Conservation (phyloP, 2,888 invertebrate genomes). For the Dascillus cervinus region DNA sequence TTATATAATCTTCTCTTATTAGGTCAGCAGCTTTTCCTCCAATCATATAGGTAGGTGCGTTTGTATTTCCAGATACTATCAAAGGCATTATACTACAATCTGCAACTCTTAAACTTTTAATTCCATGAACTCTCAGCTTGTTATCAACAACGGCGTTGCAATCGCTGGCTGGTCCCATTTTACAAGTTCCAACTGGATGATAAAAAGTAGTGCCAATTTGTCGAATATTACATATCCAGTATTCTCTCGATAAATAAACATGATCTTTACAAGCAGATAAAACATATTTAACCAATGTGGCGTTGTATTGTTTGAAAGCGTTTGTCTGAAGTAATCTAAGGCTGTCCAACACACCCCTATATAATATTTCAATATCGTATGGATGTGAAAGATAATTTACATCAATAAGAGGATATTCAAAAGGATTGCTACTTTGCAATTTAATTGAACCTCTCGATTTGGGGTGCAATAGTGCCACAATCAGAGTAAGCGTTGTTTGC, state of each 20-base stretch:
- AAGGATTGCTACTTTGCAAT: conserved; percentile 25
- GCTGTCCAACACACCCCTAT: conserved; percentile 46
- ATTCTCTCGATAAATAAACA: conserved; percentile 51
- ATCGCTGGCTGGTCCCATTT: conserved; percentile 58
- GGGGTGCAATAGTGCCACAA: conserved; percentile 23
- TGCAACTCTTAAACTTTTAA: conserved; percentile 51
- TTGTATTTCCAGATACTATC: conserved; percentile 57
- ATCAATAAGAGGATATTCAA: conserved; percentile 28
- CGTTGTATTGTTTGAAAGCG: conserved; percentile 52
- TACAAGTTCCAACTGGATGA: conserved; percentile 59
- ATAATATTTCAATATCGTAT: conserved; percentile 54
- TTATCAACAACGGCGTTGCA: conserved; percentile 55
- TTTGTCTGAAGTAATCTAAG: conserved; percentile 39
- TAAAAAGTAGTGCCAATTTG: conserved; percentile 54
- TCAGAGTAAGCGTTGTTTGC: too few species aligned
- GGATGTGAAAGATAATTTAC: conserved; percentile 23
- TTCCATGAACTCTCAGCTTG: conserved; percentile 51
- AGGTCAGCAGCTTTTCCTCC: conserved; percentile 63
- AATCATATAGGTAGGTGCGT: conserved; percentile 59
- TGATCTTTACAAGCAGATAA: conserved; percentile 45
- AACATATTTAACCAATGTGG: too few species aligned
- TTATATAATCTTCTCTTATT: too few species aligned
- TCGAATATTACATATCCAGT: conserved; percentile 56
- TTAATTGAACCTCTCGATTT: conserved; percentile 27
- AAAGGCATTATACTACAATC: conserved; percentile 60